Base-by-base conservation (phyloP, 2,888 invertebrate genomes). In the Plemyria rubiginata region DNA sequence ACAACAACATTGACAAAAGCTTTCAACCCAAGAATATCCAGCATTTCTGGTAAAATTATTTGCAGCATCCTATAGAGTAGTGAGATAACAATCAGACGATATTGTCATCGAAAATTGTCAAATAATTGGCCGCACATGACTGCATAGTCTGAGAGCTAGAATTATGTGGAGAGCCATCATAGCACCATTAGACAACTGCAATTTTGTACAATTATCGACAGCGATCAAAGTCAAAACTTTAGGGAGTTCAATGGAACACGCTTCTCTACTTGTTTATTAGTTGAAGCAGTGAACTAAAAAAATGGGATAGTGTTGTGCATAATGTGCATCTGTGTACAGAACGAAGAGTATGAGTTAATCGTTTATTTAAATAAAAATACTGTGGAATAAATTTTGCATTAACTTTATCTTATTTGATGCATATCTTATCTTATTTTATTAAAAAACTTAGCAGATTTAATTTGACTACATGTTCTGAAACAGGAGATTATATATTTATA, bases 71-170 rank as follows among this genome's bases (percentile, higher is more conserved):
- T 29, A 22, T 29, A 41, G 55, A 57, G 67, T 64, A 56, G 66
- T 62, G 66, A 62, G 65, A 76, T 72, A 68, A 72, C 65, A 79
- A 75, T 75, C 75, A 70, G 54, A 62, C 63, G 64, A 70, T 70
- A 76, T 69, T 77, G 76, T 78, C 70, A 64, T 61, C 63, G 57
- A 70, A 73, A 74, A 79, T 77, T 75, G 76, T 56, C 66, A 76
- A 79, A 76, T 79, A 78, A 75, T 77, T 71, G 74, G 54, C 54
- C 32, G 49, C 61, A 56, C 66, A 50, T 57, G 49, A 49, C 56
- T 66, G 41, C 50, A 46, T 63, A 55, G 60, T 54, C 28, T 51
- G 48, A 52, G 43, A 58, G 59, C 54, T 60, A 16, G 46, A 50
- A 43, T 43, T 45, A 48, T n/a, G 53, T 32, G 22, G 11, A 48